phyloP scores from a whole-genome alignment of 2,113 vertebrate species.

The Furnarius figulus region DNA sequence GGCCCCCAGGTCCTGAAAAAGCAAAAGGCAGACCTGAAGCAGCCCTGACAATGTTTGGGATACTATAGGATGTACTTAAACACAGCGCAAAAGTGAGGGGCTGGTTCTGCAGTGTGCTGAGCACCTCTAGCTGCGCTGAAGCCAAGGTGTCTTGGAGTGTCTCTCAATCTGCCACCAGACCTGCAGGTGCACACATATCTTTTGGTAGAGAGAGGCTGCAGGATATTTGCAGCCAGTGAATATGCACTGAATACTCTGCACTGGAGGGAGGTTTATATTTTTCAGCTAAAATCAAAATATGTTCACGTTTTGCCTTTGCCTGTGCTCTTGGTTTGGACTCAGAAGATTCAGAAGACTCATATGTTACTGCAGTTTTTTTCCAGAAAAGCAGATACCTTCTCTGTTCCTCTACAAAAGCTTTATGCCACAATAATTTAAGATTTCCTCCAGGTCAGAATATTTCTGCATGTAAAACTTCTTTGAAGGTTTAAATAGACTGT shows the following conservation, averaged over 20 bases:
- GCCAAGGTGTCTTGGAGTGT: not conserved
- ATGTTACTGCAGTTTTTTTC: not conserved
- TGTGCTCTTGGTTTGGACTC: not conserved
- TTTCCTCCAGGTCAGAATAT: constrained; percentile 64
- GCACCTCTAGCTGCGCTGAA: not conserved
- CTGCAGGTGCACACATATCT: not conserved
- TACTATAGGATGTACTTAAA: not conserved
- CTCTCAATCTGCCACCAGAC: not conserved
- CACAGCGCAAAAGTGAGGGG: not conserved
- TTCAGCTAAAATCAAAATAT: not conserved
- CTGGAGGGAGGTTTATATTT: not conserved
- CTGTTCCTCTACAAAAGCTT: constrained; percentile 12
- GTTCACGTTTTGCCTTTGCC: not conserved
- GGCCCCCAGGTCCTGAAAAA: not conserved
- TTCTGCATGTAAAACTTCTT: constrained; percentile 43
- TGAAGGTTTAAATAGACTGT: constrained; percentile 53
- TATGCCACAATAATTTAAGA: constrained; percentile 53
- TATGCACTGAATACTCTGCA: not conserved
- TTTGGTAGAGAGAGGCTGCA: not conserved
- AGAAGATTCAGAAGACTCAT: not conserved
- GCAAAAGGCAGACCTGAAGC: not conserved
- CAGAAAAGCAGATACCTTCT: not conserved
- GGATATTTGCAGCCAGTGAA: not conserved
- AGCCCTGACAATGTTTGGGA: not conserved
- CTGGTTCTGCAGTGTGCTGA: not conserved